phyloP scores from a whole-genome alignment of 1,140 invertebrate genomes.

The Diuraphis noxia region DNA sequence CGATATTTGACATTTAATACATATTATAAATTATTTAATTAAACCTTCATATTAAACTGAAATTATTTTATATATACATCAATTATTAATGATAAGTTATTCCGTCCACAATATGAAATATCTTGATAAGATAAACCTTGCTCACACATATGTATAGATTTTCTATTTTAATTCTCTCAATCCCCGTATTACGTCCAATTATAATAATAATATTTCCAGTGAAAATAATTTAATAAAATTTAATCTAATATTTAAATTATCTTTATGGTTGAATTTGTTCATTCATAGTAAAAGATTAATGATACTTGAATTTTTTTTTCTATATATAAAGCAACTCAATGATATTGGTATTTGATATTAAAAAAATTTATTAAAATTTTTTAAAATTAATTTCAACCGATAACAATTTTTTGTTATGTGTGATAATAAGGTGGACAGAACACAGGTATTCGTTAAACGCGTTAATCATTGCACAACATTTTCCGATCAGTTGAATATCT shows the following conservation, averaged over 20 bases:
- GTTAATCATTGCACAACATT: not conserved
- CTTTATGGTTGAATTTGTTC: not conserved
- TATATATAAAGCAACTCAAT: not conserved
- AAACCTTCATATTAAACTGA: not conserved
- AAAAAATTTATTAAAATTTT: not conserved
- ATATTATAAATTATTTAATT: constrained; percentile 1
- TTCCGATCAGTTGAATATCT: not conserved
- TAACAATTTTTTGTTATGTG: not conserved
- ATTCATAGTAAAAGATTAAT: not conserved
- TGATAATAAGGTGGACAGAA: not conserved
- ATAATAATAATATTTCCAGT: too few species aligned
- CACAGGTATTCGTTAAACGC: not conserved
- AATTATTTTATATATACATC: not conserved
- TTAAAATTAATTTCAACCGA: not conserved
- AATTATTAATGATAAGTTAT: not conserved
- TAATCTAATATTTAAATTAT: not conserved
- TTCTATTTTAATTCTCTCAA: not conserved
- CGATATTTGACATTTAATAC: not conserved
- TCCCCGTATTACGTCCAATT: not conserved
- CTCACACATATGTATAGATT: not conserved
- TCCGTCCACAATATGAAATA: not conserved
- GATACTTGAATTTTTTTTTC: not conserved
- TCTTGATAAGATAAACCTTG: not conserved
- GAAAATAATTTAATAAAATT: too few species aligned
- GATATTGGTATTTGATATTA: not conserved